Percentiles rank a stretch among this genome's conserved stretches.
Conservation (phyloP, 2,113 vertebrate genomes). For the Leucoraja erinaceus region DNA sequence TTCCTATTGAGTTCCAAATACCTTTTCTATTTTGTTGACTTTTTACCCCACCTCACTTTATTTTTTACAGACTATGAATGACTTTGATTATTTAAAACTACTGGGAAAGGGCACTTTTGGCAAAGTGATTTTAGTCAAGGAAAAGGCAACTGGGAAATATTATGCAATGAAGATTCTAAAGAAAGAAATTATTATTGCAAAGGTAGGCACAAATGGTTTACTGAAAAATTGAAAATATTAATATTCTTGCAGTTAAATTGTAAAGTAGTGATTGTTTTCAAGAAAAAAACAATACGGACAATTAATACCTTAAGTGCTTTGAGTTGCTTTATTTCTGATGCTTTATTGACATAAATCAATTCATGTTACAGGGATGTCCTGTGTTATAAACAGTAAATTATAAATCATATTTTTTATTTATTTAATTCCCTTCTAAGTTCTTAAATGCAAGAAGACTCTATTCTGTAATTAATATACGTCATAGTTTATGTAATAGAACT, state of each 20-base stretch:
- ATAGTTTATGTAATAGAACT: background rate
- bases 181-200: conserved; percentile 97
- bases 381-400: background rate
- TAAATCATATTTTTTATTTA: too few species aligned
- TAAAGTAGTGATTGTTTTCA: conserved; percentile 22
- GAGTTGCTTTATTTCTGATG: background rate
- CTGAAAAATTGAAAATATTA: background rate
- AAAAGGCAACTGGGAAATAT: conserved; percentile 96
- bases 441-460: background rate
- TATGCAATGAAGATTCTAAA: conserved; percentile 98
- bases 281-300: background rate
- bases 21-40: conserved; percentile 42
- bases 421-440: too few species aligned
- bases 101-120: conserved; percentile 96
- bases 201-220: conserved; percentile 60
- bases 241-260: background rate
- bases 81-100: conserved; percentile 97
- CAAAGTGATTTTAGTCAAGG: conserved; percentile 93
- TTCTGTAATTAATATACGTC: background rate
- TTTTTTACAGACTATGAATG: conserved; percentile 83
- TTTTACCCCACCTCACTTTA: conserved; percentile 40
- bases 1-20: background rate
- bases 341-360: background rate
- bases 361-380: background rate
- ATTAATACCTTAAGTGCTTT: background rate